Percentiles rank a stretch among this genome's conserved stretches.
These are phyloP conservation scores for Metallyticus violacea DNA, from an alignment of 2,888 invertebrate genomes.

Conservation along the genomic window DNA sequence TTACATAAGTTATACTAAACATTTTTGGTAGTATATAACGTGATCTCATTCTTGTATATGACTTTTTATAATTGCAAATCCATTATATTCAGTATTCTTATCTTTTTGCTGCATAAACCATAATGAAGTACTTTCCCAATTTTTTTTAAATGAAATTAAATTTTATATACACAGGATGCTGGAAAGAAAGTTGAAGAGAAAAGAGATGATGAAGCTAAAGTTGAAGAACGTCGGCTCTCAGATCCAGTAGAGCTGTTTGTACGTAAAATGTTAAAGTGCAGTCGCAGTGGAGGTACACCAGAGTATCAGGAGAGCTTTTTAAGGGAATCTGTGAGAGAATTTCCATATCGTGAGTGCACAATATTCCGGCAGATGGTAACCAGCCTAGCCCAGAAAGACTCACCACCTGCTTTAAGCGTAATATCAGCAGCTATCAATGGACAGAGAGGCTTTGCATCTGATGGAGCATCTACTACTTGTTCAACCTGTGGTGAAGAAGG, in stretches of 20 bases:
- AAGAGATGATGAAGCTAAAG: constrained; percentile 35
- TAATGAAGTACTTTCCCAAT: too few species aligned
- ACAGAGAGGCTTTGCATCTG: constrained; percentile 70
- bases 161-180: not conserved
- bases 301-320: constrained; percentile 67
- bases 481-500: constrained; percentile 85
- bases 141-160: not conserved
- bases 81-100: too few species aligned
- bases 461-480: constrained; percentile 63
- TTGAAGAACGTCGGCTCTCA: constrained; percentile 54
- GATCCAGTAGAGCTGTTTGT: constrained; percentile 73
- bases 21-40: too few species aligned
- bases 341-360: constrained; percentile 85
- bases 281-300: constrained; percentile 57
- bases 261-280: constrained; percentile 71
- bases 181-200: constrained; percentile 38
- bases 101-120: too few species aligned
- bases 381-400: constrained; percentile 71
- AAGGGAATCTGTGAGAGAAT: constrained; percentile 82
- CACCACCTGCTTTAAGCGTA: constrained; percentile 65
- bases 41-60: too few species aligned
- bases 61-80: too few species aligned
- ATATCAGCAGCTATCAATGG: constrained; percentile 84
- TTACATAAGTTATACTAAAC: too few species aligned
- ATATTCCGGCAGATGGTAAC: constrained; percentile 84